A percentile compares a stretch with the other conserved stretches of the same genome.
phyloP scores from a whole-genome alignment of 2,113 vertebrate genomes.

The Genyomyrus donnyi region DNA sequence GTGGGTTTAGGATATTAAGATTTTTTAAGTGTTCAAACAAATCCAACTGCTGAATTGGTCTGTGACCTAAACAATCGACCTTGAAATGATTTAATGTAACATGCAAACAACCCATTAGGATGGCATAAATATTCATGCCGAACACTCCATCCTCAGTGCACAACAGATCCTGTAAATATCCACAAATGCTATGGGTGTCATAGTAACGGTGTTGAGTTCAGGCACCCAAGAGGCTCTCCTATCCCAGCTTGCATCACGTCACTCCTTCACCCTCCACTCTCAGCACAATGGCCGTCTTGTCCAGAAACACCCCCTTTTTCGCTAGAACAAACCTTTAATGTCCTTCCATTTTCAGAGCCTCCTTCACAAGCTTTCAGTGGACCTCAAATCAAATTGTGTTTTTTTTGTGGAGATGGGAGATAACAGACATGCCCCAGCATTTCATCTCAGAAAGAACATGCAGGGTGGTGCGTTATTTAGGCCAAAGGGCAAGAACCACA shows the following conservation, averaged over 20 bases:
- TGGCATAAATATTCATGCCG: not conserved
- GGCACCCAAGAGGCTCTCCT: not conserved
- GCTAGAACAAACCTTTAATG: not conserved
- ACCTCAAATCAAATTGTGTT: not conserved
- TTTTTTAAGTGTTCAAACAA: slow-evolving; percentile 3
- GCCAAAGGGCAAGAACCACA: not conserved
- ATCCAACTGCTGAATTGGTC: not conserved
- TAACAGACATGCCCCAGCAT: not conserved
- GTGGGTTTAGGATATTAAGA: not conserved
- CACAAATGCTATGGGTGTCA: not conserved
- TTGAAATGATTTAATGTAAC: slow-evolving; percentile 5
- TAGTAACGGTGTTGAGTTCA: not conserved
- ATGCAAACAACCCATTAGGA: not conserved
- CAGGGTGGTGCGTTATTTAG: not conserved
- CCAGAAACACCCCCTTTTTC: not conserved
- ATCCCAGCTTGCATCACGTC: not conserved
- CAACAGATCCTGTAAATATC: not conserved
- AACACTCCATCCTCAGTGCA: not conserved
- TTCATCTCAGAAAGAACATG: not conserved
- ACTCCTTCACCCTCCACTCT: not conserved
- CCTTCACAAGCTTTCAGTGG: not conserved
- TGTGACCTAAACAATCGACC: not conserved
- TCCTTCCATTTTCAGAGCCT: not conserved
- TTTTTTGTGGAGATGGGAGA: not conserved
- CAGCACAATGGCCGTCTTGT: not conserved